Evolutionary conservation across 2,797 vertebrate species (phyloP).

Genomic region (Phoebastria nigripes): DNA sequence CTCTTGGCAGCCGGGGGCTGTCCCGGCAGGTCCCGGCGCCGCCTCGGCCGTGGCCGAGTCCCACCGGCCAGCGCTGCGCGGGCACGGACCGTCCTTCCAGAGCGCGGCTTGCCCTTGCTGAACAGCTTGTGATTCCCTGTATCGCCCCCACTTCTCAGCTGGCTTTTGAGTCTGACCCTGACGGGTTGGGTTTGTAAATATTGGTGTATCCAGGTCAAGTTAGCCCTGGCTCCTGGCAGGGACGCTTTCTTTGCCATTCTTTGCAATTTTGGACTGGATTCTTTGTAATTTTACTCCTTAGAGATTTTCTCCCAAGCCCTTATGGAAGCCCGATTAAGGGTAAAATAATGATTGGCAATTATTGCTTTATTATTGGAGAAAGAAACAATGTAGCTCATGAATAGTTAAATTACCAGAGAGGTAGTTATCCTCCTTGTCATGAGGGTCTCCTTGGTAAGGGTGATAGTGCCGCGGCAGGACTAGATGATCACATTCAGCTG

Average conservation of each 20-base stretch:
- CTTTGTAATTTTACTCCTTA: background rate
- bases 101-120: background rate
- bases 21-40: background rate
- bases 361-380: background rate
- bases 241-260: background rate
- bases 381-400: background rate
- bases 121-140: fast-evolving
- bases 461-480: fast-evolving
- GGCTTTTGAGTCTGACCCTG: background rate
- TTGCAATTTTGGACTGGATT: background rate
- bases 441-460: background rate
- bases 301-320: background rate
- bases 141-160: background rate
- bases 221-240: background rate
- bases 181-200: fast-evolving
- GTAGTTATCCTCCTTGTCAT: fast-evolving
- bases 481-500: background rate
- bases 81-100: background rate
- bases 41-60: no score
- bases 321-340: fast-evolving
- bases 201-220: no score
- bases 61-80: no score
- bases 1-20: no score
- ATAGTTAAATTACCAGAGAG: background rate
- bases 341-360: background rate